Evolutionary conservation across 2,797 vertebrate genomes (phyloP), one percentile per base, ranked within the genome.

Genomic region (Galaxias olidus): DNA sequence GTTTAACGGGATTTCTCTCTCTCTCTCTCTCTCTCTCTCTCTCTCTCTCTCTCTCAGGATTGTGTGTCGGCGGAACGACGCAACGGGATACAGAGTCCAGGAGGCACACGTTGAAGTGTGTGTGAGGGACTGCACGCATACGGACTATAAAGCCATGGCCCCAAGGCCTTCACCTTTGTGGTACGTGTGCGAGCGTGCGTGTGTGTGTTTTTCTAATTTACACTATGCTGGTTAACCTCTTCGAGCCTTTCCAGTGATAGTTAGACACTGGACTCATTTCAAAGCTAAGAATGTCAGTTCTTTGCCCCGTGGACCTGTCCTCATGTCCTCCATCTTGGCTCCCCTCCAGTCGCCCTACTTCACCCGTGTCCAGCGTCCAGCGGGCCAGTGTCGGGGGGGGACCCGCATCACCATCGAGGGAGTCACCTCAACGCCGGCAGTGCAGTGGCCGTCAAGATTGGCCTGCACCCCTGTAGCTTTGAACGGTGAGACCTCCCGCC

Each of bases 81-180:
- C 98, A 44, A 96, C 94, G 59, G 84, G 65, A 0, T 91, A 92
- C 85, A 89, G 94, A 55, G 91, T 94, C 44, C 94, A 95, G 0
- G 94, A 98, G 0, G 96, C 94, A 0, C 92, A 94, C 55, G 98
- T 99, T 46, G 96, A 99, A 74, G 97, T 99, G 76, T 99, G 98
- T 52, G 96, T 99, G 60, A 84, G 94, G 0, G 95, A 98, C 89
- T 99, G 97, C 84, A 81, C 73, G 44, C 89, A 93, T 0, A 89
- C 90, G 0, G 94, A 88, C 78, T 99, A 98, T 87, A 92, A 94
- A 47, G 94, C 98, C 0, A 68, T 90, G 9, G 97, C 98, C 92
- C 92, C 54, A 98, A 95, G 85, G 92, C 93, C 68, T 99, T 99
- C 90, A 95, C 93, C 1, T 98, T 99, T 0, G 97, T 99, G 93